A percentile compares a stretch with the other conserved stretches of the same genome.
phyloP scores from a whole-genome alignment of 1,140 invertebrate genomes.

The Tetramorium parvispinum region DNA sequence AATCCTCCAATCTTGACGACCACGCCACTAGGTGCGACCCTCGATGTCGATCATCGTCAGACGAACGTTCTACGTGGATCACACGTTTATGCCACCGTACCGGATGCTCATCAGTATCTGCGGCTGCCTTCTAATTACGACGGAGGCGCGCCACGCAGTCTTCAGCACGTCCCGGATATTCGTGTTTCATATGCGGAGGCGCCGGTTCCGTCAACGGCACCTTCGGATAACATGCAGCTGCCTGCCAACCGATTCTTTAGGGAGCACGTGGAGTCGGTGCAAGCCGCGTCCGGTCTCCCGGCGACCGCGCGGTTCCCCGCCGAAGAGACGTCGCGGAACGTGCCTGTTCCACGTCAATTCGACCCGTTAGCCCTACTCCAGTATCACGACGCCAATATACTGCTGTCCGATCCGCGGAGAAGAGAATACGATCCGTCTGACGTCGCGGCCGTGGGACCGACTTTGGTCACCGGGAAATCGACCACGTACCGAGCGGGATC shows the following conservation, averaged over 20 bases:
- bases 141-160: not conserved
- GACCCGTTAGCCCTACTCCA: not conserved
- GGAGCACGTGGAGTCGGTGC: conserved; percentile 2
- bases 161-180: not conserved
- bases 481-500: not conserved
- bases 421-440: not conserved
- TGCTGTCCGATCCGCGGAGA: not conserved
- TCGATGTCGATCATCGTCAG: conserved; percentile 26
- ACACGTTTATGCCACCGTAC: not conserved
- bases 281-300: not conserved
- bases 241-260: not conserved
- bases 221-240: not conserved
- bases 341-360: not conserved
- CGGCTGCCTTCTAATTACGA: not conserved
- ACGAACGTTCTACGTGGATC: not conserved
- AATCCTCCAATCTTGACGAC: conserved; percentile 1
- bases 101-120: not conserved
- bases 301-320: not conserved
- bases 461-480: not conserved
- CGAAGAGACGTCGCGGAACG: not conserved
- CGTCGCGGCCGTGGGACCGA: not conserved
- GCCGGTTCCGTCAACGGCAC: not conserved
- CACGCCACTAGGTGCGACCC: not conserved
- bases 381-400: not conserved
- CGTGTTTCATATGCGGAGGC: not conserved